A percentile compares a stretch with the other conserved stretches of the same genome.
These are phyloP conservation scores for Triplophysa siluroides DNA, from an alignment of 2,113 vertebrate genomes.

Conservation along the genomic window DNA sequence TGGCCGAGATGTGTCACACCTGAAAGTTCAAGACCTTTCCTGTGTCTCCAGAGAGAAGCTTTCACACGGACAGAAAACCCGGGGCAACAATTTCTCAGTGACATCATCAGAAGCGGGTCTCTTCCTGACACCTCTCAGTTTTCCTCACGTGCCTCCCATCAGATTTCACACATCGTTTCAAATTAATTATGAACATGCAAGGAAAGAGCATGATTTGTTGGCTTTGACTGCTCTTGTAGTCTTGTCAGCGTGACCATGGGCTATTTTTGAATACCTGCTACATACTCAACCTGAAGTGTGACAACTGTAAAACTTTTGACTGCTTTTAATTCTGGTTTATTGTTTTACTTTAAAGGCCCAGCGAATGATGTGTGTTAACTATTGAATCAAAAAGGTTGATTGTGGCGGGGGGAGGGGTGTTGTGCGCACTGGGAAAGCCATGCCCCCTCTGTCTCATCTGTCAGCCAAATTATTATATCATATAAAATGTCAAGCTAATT, in stretches of 20 bases:
- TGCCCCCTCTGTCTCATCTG: no score
- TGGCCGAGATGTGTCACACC: slow-evolving; percentile 26
- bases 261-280: slow-evolving; percentile 1
- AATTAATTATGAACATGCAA: slow-evolving; percentile 40
- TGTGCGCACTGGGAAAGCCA: no score
- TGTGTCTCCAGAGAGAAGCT: slow-evolving; percentile 23
- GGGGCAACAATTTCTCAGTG: slow-evolving; percentile 49
- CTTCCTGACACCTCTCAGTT: slow-evolving; percentile 33
- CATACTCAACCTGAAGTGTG: not conserved
- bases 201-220: slow-evolving; percentile 11
- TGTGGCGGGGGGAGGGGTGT: no score
- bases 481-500: no score
- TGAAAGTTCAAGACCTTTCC: slow-evolving; percentile 40
- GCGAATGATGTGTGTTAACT: no score
- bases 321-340: not conserved
- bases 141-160: slow-evolving; percentile 47
- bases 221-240: slow-evolving; percentile 20
- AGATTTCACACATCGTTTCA: slow-evolving; percentile 45
- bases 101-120: slow-evolving; percentile 4
- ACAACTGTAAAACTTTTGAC: not conserved
- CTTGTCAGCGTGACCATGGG: not conserved
- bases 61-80: slow-evolving; percentile 42
- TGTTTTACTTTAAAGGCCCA: not conserved
- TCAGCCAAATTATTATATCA: no score
- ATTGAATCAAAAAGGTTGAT: no score